Conservation (phyloP, 2,888 invertebrate genomes). For the Diarsia brunnea region DNA sequence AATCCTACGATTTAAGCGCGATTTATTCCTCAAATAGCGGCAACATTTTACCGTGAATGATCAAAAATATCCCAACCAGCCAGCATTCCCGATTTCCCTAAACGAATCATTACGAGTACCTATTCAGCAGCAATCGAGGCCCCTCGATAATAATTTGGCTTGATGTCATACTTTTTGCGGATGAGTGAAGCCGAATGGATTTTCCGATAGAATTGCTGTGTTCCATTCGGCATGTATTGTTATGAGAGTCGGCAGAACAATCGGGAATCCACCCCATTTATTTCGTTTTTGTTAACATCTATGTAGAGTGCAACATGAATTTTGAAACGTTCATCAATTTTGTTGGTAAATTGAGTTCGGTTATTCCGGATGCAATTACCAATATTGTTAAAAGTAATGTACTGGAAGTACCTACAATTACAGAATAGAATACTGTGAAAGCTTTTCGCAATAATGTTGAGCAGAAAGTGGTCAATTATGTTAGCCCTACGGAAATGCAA, state of each 20-base stretch:
- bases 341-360: slow-evolving; percentile 57
- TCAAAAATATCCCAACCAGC: slow-evolving; percentile 49
- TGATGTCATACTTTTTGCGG: slow-evolving; percentile 87
- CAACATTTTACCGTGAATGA: slow-evolving; percentile 39
- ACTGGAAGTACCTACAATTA: slow-evolving; percentile 37
- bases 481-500: slow-evolving; percentile 18
- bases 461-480: slow-evolving; percentile 1
- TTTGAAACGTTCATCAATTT: slow-evolving; percentile 60
- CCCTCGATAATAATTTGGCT: slow-evolving; percentile 85
- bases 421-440: slow-evolving; percentile 5
- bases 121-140: slow-evolving; percentile 71
- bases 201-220: slow-evolving; percentile 87
- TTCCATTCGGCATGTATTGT: slow-evolving; percentile 77
- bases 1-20: slow-evolving; percentile 15
- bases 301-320: slow-evolving; percentile 65
- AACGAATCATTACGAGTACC: slow-evolving; percentile 72
- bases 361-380: slow-evolving; percentile 45
- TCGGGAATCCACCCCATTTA: slow-evolving; percentile 79
- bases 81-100: slow-evolving; percentile 59
- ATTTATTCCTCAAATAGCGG: slow-evolving; percentile 12
- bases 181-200: slow-evolving; percentile 85
- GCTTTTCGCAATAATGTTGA: slow-evolving; percentile 3
- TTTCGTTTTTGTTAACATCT: slow-evolving; percentile 72
- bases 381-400: slow-evolving; percentile 31
- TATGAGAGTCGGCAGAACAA: slow-evolving; percentile 78